Evolutionary conservation across 2,797 vertebrate species (phyloP).

Genomic region (Hybognathus amarus): DNA sequence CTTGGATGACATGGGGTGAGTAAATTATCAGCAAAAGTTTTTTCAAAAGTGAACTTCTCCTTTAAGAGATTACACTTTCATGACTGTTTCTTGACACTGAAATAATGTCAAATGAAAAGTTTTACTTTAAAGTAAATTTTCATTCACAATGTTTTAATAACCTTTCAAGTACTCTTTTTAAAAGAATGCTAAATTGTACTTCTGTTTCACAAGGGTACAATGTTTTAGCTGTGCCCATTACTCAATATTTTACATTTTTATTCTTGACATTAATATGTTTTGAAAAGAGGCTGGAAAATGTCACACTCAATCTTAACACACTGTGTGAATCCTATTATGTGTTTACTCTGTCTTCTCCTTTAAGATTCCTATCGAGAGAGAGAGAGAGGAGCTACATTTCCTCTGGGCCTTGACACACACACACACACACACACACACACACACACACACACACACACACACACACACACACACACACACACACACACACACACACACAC

Average conservation of each 20-base stretch:
- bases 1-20: too few species aligned
- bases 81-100: background rate
- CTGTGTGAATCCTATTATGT: slow-evolving; percentile 45
- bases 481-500: background rate
- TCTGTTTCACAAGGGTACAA: background rate
- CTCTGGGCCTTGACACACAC: slow-evolving; percentile 27
- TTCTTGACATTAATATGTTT: slow-evolving; percentile 35
- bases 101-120: too few species aligned
- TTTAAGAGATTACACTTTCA: background rate
- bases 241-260: slow-evolving; percentile 12
- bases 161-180: background rate
- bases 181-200: background rate
- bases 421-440: slow-evolving; percentile 7
- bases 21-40: too few species aligned
- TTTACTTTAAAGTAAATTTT: background rate
- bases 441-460: slow-evolving; percentile 7
- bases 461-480: slow-evolving; percentile 6
- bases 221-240: slow-evolving; percentile 1
- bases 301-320: slow-evolving; percentile 16
- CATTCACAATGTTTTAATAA: background rate
- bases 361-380: slow-evolving; percentile 52
- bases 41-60: too few species aligned
- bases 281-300: slow-evolving; percentile 45
- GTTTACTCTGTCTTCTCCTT: slow-evolving; percentile 52
- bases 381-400: slow-evolving; percentile 39